Evolutionary conservation across 2,113 vertebrate genomes (phyloP).

Genomic region (Cyanistes caeruleus): DNA sequence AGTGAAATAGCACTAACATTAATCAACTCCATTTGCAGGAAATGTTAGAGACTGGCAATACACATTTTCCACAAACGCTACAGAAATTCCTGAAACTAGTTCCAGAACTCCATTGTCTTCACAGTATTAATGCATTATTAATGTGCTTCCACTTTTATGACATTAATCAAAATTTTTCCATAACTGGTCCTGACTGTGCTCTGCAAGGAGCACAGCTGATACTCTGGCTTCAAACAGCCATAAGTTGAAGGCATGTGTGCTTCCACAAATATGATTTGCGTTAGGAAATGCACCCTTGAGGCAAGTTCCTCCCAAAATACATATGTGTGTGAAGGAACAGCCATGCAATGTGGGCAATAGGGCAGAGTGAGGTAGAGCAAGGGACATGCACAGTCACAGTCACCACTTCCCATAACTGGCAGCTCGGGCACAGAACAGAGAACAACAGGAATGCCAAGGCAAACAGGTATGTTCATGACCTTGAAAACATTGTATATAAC

Average conservation of each 20-base stretch:
- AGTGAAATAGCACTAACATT: not conserved
- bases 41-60: not conserved
- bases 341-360: not conserved
- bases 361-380: not conserved
- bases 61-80: not conserved
- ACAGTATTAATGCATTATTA: not conserved
- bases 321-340: not conserved
- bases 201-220: not conserved
- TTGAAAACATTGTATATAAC: not conserved
- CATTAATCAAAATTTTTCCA: not conserved
- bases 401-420: not conserved
- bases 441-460: not conserved
- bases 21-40: not conserved
- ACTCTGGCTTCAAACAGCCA: not conserved
- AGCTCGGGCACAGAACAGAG: not conserved
- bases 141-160: not conserved
- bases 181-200: not conserved
- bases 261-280: not conserved
- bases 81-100: not conserved
- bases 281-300: not conserved
- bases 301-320: not conserved
- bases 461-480: not conserved
- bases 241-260: rapidly evolving
- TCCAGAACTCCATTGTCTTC: not conserved
- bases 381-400: not conserved